Evolutionary conservation across 1,140 invertebrate species (phyloP).

Genomic region (Achroia grisella): DNA sequence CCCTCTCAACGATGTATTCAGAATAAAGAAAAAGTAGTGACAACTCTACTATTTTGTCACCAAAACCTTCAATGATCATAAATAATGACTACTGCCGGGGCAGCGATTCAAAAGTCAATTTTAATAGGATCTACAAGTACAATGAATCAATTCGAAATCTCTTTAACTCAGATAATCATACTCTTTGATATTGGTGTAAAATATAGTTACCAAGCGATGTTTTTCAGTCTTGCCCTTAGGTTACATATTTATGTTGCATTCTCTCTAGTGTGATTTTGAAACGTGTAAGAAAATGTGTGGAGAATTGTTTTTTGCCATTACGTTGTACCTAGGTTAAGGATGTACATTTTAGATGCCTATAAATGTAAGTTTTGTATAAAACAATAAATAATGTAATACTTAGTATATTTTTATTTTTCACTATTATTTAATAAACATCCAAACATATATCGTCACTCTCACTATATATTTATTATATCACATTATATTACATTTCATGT

Average conservation of each 20-base stretch:
- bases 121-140: slow-evolving; percentile 39
- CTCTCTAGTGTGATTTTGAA: slow-evolving; percentile 40
- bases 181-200: slow-evolving; percentile 18
- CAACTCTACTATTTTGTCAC: slow-evolving; percentile 19
- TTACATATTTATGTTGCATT: slow-evolving; percentile 51
- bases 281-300: slow-evolving; percentile 29
- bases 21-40: slow-evolving; percentile 45
- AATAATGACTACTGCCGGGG: slow-evolving; percentile 5
- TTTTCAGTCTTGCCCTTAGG: slow-evolving; percentile 47
- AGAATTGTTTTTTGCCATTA: slow-evolving; percentile 64
- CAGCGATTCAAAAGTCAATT: slow-evolving; percentile 10
- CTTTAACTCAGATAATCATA: slow-evolving; percentile 3
- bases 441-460: too few species aligned
- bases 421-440: slow-evolving; percentile 5
- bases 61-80: neutral
- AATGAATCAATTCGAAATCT: slow-evolving; percentile 20
- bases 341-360: slow-evolving; percentile 67
- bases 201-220: slow-evolving; percentile 38
- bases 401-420: slow-evolving; percentile 13
- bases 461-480: too few species aligned
- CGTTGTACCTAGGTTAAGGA: slow-evolving; percentile 62
- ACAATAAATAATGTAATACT: slow-evolving; percentile 49
- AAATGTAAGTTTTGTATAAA: slow-evolving; percentile 62
- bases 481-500: too few species aligned
- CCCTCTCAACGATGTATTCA: slow-evolving; percentile 74